Base-by-base conservation (phyloP, 2,113 vertebrate species). In the Irena cyanogastra region DNA sequence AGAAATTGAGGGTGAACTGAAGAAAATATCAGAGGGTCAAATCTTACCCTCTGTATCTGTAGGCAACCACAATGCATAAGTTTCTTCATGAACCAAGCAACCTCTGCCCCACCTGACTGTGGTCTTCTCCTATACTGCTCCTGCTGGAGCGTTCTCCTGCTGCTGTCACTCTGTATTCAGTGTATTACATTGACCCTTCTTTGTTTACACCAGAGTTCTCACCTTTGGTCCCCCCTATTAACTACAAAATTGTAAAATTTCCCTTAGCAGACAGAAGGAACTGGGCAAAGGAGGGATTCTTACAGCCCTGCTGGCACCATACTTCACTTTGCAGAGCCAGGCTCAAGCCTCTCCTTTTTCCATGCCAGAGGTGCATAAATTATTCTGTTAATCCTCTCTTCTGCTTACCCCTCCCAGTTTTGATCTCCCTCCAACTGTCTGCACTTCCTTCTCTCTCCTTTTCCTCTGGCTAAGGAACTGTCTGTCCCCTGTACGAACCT, bases 401-500 rank as follows among this genome's bases (percentile, higher is more conserved):
- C 83, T 64, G 30, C 35, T 54, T 75, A 42, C 4, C 47, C 39
- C 65, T 21, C 56, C 9, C 31, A 50, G 52, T 18, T 81, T 42
- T 45, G 18, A 5, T 61, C 17, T 68, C 21, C 24, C 27, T 49
- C 50, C 14, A 9, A 5, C 2, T 49, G 11, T 3, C 31, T 47
- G 33, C 31, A 30, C 42, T 35, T 75, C 16, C 35, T 50, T 79
- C 44, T 52, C 60, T 56, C 33, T 13, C 33, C 16, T 69, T 44
- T 44, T 37, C 17, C 31, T 60, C 50, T 65, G 30, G 28, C 31
- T 9, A 2, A 26, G 20, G 60, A 61, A 42, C 9, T 24, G 23
- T 13, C n/a, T 0, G 0, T 6, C 2, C 50, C 15, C 63, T 19
- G 19, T 19, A 22, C 21, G n/a, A 47, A 83, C 28, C 45, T 53